Conservation (phyloP, 2,888 invertebrate genomes). For the Amiota mariae region DNA sequence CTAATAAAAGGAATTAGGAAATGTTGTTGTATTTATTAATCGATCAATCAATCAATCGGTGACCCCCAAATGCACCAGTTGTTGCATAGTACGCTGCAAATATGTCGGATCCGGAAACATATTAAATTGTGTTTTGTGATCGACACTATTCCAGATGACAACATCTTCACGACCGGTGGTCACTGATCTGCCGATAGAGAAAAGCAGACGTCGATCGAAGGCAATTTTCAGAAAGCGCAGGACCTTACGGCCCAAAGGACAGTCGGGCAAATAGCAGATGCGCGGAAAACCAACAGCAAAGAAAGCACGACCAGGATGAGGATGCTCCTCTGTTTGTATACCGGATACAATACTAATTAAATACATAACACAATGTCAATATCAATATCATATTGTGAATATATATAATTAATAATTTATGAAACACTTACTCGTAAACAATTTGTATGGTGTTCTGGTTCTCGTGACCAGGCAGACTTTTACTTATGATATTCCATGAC, state of each 20-base stretch:
- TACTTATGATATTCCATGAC: constrained; percentile 84
- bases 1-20: no score
- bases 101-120: constrained; percentile 87
- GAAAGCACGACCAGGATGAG: constrained; percentile 87
- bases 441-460: constrained; percentile 84
- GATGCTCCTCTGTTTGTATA: constrained; percentile 85
- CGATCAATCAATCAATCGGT: constrained; percentile 70
- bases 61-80: constrained; percentile 74
- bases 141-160: constrained; percentile 92
- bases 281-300: constrained; percentile 91
- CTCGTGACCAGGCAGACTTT: constrained; percentile 81
- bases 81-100: constrained; percentile 77
- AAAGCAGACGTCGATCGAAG: constrained; percentile 88
- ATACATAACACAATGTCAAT: not conserved
- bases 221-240: constrained; percentile 84
- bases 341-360: constrained; percentile 84
- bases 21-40: no score
- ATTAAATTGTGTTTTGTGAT: constrained; percentile 87
- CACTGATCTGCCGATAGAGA: constrained; percentile 88
- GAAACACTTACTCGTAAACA: constrained; percentile 80
- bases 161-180: constrained; percentile 94
- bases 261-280: constrained; percentile 88
- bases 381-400: constrained; percentile 2
- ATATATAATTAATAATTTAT: not conserved
- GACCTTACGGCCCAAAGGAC: constrained; percentile 85